These are phyloP conservation scores for Ciconia stormi DNA, from an alignment of 2,113 vertebrate species.

Conservation along the genomic window DNA sequence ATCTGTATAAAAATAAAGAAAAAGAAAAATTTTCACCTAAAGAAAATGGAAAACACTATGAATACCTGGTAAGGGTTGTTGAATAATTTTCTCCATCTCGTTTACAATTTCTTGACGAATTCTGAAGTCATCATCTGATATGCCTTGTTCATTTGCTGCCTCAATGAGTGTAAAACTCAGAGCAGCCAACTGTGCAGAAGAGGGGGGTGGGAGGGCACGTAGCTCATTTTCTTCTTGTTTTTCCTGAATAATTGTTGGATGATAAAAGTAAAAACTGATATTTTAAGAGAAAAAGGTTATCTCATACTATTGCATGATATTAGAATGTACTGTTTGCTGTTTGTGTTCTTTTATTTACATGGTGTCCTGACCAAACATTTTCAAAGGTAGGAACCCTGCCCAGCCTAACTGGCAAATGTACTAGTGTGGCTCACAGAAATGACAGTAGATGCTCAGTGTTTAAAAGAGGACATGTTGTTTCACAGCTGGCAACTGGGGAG, in stretches of 20 bases:
- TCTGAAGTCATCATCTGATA: constrained; percentile 90
- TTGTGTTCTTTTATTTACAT: background rate
- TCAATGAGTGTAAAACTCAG: constrained; percentile 84
- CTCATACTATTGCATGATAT: background rate
- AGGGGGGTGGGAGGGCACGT: constrained; percentile 85
- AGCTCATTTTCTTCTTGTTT: constrained; percentile 97
- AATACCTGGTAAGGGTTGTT: constrained; percentile 86
- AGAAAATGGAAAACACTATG: background rate
- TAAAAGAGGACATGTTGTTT: background rate
- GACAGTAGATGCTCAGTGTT: background rate
- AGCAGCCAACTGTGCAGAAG: constrained; percentile 84
- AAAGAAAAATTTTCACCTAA: background rate
- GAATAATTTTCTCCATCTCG: constrained; percentile 90
- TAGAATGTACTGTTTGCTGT: background rate
- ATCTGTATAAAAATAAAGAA: background rate
- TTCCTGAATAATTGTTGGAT: constrained; percentile 78
- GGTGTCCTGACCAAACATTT: background rate
- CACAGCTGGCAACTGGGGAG: background rate
- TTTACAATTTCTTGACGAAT: constrained; percentile 82
- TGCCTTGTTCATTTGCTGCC: constrained; percentile 84
- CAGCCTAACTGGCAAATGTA: background rate
- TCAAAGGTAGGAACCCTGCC: background rate
- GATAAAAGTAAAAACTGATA: background rate
- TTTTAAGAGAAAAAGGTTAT: background rate
- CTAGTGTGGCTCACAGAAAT: background rate